Evolutionary conservation across 2,797 vertebrate species (phyloP).

Genomic region (Heliangelus exortis): DNA sequence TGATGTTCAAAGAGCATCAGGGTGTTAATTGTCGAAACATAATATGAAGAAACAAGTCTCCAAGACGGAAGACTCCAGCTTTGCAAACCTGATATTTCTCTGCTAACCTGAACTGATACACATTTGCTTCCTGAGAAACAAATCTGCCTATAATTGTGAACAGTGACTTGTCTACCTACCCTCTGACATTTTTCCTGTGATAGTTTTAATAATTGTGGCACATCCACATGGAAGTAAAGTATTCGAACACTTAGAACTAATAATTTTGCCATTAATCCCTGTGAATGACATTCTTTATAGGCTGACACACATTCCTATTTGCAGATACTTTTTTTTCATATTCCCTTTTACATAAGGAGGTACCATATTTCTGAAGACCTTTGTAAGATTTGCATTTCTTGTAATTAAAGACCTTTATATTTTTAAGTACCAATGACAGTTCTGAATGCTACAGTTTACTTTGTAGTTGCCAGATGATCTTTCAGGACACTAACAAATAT

Average conservation of each 20-base stretch:
- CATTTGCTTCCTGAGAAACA: not conserved
- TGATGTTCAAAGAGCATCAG: conserved; percentile 10
- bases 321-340: not conserved
- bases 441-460: not conserved
- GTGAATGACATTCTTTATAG: not conserved
- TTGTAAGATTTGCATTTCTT: not conserved
- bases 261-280: not conserved
- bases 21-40: conserved; percentile 4
- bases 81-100: not conserved
- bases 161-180: not conserved
- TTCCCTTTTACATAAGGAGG: not conserved
- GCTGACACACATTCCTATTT: not conserved
- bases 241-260: not conserved
- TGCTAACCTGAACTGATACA: not conserved
- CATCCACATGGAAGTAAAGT: not conserved
- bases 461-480: not conserved
- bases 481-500: not conserved
- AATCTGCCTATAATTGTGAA: not conserved
- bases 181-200: not conserved
- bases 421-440: not conserved
- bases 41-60: not conserved
- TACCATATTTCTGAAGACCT: not conserved
- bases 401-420: not conserved
- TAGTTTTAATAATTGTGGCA: not conserved
- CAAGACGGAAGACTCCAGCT: not conserved